Base-by-base conservation (phyloP, 1,140 invertebrate genomes). In the Capitella teleta region DNA sequence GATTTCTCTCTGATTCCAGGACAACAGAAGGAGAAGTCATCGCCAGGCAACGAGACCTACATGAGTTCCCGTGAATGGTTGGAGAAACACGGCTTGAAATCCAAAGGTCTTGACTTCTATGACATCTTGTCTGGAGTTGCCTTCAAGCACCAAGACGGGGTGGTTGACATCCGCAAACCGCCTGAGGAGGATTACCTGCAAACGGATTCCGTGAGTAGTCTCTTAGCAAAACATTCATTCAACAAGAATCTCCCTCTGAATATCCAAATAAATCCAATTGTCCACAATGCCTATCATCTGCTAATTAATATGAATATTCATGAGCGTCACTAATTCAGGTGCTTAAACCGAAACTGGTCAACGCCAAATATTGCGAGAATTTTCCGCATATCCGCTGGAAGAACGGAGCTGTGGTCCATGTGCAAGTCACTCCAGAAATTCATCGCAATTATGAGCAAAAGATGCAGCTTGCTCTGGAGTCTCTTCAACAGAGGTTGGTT, bases 331-430 rank as follows among this genome's bases (percentile, higher is more conserved):
- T n/a, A n/a, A 42, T 47, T 46, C 45, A 58, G 56, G 48, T 45
- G 21, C 32, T 47, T 10, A 28, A 47, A 23, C 18, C 25, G 28
- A 58, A 58, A 45, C 24, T 58, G n/a, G 41, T 73, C 8, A 67
- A 72, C 60, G 71, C 71, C 2, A 63, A 55, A 46, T 73, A 73
- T 57, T 73, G 71, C 57, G 66, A 73, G 28, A 50, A 55, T 18
- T 73, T 73, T 49, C 67, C 70, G 26, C 62, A 70, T 41, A 67
- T 72, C 1, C 49, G 57, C 25, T 70, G 70, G 67, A 70, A 64
- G 41, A 64, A 72, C 45, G 71, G 71, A 6, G 52, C 55, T 28
- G 58, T 68, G 14, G 61, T 70, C 23, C 71, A 73, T 54, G 71
- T 73, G 5, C 66, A 68, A 16, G 68, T 73, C 1, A 69, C 68